Conservation (phyloP, 2,797 vertebrate species). For the Falco berigora region DNA sequence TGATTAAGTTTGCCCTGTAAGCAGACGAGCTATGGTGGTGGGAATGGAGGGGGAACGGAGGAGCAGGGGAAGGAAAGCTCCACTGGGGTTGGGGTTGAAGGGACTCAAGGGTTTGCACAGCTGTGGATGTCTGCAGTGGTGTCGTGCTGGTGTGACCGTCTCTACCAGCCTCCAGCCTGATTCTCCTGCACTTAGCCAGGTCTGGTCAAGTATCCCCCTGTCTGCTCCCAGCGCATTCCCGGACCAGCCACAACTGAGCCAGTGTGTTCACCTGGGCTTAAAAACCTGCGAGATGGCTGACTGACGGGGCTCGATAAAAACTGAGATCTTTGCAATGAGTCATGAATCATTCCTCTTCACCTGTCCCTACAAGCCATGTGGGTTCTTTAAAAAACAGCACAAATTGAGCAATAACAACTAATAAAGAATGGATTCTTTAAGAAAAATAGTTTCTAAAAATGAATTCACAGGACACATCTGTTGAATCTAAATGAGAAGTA, state of each 20-base stretch:
- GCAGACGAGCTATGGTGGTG: not conserved
- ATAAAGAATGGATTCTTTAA: not conserved
- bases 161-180: not conserved
- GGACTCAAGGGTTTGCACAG: not conserved
- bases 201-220: not conserved
- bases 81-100: not conserved
- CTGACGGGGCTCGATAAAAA: not conserved
- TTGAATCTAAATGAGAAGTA: constrained; percentile 1
- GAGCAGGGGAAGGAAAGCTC: not conserved
- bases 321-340: not conserved
- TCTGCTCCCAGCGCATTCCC: not conserved
- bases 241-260: not conserved
- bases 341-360: not conserved
- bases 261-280: not conserved
- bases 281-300: not conserved
- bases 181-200: not conserved
- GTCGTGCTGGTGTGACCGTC: rapidly evolving
- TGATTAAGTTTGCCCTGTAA: not conserved
- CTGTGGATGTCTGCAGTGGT: not conserved
- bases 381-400: not conserved
- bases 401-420: constrained; percentile 6
- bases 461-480: not conserved
- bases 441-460: constrained; percentile 23
- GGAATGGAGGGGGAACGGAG: not conserved
- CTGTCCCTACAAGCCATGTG: not conserved